Conservation (phyloP, 1,140 invertebrate species). For the Drosophila baimaii region DNA sequence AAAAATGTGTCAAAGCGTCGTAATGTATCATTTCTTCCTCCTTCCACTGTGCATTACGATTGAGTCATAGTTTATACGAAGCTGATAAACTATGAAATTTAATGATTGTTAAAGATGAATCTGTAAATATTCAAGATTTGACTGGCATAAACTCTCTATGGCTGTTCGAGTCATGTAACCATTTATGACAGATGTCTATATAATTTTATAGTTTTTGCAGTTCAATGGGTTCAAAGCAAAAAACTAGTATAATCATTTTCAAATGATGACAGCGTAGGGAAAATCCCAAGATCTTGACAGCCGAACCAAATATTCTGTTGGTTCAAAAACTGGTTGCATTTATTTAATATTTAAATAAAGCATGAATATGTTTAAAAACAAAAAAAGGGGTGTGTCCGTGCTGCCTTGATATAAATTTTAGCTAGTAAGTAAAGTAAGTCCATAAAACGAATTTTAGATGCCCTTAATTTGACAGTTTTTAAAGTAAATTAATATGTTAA, state of each 20-base stretch:
- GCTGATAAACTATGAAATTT: background rate
- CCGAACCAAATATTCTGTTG: background rate
- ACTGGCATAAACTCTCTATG: background rate
- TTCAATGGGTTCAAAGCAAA: slow-evolving; percentile 27
- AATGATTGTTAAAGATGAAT: background rate
- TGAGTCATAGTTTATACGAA: slow-evolving; percentile 32
- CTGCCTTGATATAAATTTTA: background rate
- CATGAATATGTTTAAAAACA: slow-evolving; percentile 3
- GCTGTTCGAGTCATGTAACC: background rate
- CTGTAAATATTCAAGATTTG: background rate
- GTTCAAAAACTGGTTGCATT: slow-evolving; percentile 6
- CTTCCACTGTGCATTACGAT: slow-evolving; percentile 10
- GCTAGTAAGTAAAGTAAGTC: background rate
- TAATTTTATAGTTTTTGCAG: slow-evolving; percentile 11
- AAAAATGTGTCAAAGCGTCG: slow-evolving; percentile 32
- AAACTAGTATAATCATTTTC: background rate
- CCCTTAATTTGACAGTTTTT: background rate
- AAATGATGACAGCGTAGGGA: background rate
- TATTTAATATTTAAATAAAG: slow-evolving; percentile 1
- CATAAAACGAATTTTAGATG: background rate
- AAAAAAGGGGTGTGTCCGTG: slow-evolving; percentile 28
- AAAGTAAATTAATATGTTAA: too few relatives aligned
- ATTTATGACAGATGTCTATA: slow-evolving; percentile 8
- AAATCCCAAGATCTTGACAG: background rate
- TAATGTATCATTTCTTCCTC: slow-evolving; percentile 25